phyloP scores from a whole-genome alignment of 2,113 vertebrate species.

The Phoxinus phoxinus region DNA sequence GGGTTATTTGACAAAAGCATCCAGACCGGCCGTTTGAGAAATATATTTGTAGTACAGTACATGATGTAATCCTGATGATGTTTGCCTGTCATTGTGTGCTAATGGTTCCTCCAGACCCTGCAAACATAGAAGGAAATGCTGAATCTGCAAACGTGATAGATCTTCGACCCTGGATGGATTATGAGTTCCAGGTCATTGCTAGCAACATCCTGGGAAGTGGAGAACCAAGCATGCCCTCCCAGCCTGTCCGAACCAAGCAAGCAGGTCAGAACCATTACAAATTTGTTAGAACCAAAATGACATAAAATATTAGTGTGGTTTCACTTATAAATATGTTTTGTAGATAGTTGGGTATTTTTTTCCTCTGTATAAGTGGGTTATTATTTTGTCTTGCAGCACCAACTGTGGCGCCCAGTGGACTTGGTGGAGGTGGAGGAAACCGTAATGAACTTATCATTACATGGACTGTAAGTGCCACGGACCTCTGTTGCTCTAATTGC shows the following conservation, averaged over 20 bases:
- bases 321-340: not conserved
- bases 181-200: constrained; percentile 91
- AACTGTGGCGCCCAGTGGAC: constrained; percentile 92
- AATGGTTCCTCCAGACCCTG: constrained; percentile 76
- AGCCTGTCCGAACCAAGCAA: constrained; percentile 87
- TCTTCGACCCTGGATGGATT: constrained; percentile 95
- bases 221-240: constrained; percentile 90
- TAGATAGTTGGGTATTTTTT: not conserved
- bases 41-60: not conserved
- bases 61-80: not conserved
- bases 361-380: not conserved
- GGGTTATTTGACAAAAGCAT: not conserved
- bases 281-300: not conserved
- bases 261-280: constrained; percentile 78
- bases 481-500: not conserved
- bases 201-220: constrained; percentile 95
- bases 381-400: constrained; percentile 79
- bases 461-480: constrained; percentile 86
- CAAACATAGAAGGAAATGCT: constrained; percentile 91
- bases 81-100: not conserved
- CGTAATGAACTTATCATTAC: constrained; percentile 89
- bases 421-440: constrained; percentile 92
- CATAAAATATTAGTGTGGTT: not conserved
- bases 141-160: constrained; percentile 87
- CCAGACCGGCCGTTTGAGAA: not conserved